Evolutionary conservation across 2,888 invertebrate genomes (phyloP), one percentile per base, ranked within the genome.

Genomic region (Mongoloraphidia duomilia): DNA sequence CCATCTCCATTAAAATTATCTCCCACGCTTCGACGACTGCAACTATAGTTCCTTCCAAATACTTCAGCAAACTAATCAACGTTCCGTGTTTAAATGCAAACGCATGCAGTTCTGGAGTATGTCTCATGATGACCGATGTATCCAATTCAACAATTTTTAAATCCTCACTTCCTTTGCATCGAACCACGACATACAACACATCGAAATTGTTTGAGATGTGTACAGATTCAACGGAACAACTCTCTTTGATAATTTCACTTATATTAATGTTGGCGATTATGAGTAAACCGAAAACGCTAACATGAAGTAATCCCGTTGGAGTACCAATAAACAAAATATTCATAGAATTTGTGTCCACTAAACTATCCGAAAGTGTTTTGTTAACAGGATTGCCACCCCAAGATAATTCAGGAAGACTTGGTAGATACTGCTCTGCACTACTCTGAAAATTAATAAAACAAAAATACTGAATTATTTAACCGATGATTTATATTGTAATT

Each of bases 1-100:
- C 94, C 82, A 95, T 89, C 71, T 95, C 94, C 41, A 93, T 65
- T 37, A 95, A 72, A 59, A 94, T 90, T 54, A 88, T 91, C 64
- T 95, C 95, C 92, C 93, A 95, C 0, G 92, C 87, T 68, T 94
- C 94, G 38, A 78, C 82, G 55, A 92, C 83, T 8, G 84, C 82
- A 56, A 79, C 77, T 67, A 91, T 82, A 0, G 89, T 87, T 56
- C 81, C 80, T 48, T 81, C 80, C 35, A 90, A 63, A 56, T 75
- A 75, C 60, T 77, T 77, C 60, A 86, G 71, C 39, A 90, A 75
- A 57, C 81, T 75, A 10, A 79, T 65, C 34, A 90, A 75, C 60
- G 84, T 80, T 8, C 82, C 80, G 66, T 86, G 82, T 61, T 84
- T 86, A 42, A 79, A 72, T 1, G 88, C 84, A 41, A 90, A 70